A percentile compares a stretch with the other conserved stretches of the same genome.
These are phyloP conservation scores for Calonectris borealis DNA, from an alignment of 2,113 vertebrate species.

Conservation along the genomic window DNA sequence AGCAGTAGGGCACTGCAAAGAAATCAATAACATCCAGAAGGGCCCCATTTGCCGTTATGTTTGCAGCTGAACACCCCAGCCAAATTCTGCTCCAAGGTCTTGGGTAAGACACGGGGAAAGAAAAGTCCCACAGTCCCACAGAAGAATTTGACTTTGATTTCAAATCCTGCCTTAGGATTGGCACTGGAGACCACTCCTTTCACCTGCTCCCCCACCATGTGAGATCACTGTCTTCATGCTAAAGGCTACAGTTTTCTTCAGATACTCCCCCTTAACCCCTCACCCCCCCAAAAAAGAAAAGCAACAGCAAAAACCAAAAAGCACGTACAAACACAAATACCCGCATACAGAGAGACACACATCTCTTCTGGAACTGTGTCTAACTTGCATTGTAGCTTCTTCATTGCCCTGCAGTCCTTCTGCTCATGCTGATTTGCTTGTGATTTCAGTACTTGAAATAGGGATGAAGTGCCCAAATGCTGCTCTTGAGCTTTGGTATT, in stretches of 20 bases:
- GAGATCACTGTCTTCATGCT: neutral
- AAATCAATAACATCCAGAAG: too few relatives aligned
- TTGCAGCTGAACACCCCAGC: too few relatives aligned
- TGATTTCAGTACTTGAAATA: neutral
- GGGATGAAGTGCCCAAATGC: neutral
- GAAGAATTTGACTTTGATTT: too few relatives aligned
- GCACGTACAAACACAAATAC: neutral
- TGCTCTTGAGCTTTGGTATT: neutral
- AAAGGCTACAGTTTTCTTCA: neutral
- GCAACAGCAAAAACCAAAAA: neutral
- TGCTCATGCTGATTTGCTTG: neutral
- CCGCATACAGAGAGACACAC: too few relatives aligned
- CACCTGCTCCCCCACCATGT: too few relatives aligned
- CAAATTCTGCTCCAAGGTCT: too few relatives aligned
- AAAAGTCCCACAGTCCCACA: too few relatives aligned
- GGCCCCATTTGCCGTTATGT: too few relatives aligned
- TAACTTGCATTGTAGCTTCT: neutral
- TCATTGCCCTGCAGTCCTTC: neutral
- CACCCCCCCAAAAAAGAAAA: neutral
- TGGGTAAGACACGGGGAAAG: too few relatives aligned
- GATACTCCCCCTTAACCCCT: rapidly evolving
- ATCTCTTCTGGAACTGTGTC: neutral
- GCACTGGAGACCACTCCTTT: too few relatives aligned
- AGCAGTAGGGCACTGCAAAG: too few relatives aligned
- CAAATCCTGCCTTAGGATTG: too few relatives aligned